A percentile compares a stretch with the other conserved stretches of the same genome.
Conservation (phyloP, 2,113 vertebrate species). For the Cinclus cinclus region DNA sequence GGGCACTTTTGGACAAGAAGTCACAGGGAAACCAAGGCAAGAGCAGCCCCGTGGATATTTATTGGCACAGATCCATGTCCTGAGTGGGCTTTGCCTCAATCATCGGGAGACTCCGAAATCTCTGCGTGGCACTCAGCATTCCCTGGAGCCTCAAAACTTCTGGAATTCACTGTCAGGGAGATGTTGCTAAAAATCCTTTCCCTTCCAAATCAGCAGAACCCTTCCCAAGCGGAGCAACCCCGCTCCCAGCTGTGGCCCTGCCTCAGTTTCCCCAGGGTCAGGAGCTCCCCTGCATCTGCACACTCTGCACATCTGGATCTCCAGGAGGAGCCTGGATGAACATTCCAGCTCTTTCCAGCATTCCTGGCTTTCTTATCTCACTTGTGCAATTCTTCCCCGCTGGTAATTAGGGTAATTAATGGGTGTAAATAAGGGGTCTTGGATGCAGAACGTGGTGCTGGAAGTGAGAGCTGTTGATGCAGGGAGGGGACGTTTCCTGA, state of each 20-base stretch:
- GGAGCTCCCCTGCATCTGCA: not conserved
- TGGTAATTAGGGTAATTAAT: slow-evolving; percentile 56
- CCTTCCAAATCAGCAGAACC: not conserved
- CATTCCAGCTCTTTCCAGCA: not conserved
- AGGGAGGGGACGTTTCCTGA: slow-evolving; percentile 16
- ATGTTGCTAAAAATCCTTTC: not conserved
- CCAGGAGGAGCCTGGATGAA: not conserved
- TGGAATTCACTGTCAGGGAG: not conserved
- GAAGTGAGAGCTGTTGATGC: not conserved
- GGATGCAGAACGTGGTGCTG: not conserved
- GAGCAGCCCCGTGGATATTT: not conserved
- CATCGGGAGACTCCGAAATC: not conserved
- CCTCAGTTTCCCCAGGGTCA: not conserved
- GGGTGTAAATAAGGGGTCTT: slow-evolving; percentile 17
- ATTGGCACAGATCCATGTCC: not conserved
- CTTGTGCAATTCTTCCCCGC: not conserved
- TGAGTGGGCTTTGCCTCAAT: not conserved
- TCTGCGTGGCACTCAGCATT: accelerated
- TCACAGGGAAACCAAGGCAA: not conserved
- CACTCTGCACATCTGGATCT: not conserved
- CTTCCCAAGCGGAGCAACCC: not conserved
- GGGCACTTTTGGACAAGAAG: not conserved
- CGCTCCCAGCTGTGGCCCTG: not conserved
- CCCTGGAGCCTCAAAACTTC: not conserved
- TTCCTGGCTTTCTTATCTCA: not conserved